A percentile compares a stretch with the other conserved stretches of the same genome.
Evolutionary conservation across 2,113 vertebrate species (phyloP).

Genomic region (Indri indri): DNA sequence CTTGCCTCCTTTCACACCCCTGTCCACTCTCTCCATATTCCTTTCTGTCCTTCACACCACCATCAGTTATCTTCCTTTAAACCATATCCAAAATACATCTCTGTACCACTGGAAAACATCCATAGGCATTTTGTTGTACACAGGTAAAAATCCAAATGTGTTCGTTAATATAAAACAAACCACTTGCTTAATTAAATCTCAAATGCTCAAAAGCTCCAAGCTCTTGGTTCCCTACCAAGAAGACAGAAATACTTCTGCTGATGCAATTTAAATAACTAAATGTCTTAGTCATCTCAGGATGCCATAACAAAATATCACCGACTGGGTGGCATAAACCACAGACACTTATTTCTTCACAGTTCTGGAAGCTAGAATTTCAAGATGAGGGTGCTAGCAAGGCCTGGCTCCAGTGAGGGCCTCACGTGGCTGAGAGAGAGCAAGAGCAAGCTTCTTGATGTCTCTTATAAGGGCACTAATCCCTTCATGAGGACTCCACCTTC

Average conservation of each 20-base stretch:
- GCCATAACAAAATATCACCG: neutral
- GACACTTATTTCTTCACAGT: neutral
- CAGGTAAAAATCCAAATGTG: neutral
- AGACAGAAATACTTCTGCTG: neutral
- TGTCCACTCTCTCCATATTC: no score
- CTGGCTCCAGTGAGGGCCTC: neutral
- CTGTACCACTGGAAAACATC: neutral
- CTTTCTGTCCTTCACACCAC: neutral
- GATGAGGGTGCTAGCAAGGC: neutral
- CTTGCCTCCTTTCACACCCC: neutral
- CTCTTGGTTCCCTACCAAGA: neutral
- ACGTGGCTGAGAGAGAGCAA: neutral
- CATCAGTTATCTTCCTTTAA: neutral
- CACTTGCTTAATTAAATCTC: neutral
- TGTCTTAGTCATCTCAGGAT: neutral
- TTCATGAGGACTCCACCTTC: neutral
- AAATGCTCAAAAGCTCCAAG: neutral
- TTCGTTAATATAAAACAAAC: neutral
- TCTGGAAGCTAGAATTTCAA: neutral
- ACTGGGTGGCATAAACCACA: neutral
- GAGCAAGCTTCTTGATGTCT: neutral
- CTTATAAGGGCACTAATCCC: neutral
- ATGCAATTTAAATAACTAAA: neutral
- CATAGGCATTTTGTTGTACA: neutral
- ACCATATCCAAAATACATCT: neutral